phyloP scores from a whole-genome alignment of 2,113 vertebrate genomes.

The Paramormyrops kingsleyae region DNA sequence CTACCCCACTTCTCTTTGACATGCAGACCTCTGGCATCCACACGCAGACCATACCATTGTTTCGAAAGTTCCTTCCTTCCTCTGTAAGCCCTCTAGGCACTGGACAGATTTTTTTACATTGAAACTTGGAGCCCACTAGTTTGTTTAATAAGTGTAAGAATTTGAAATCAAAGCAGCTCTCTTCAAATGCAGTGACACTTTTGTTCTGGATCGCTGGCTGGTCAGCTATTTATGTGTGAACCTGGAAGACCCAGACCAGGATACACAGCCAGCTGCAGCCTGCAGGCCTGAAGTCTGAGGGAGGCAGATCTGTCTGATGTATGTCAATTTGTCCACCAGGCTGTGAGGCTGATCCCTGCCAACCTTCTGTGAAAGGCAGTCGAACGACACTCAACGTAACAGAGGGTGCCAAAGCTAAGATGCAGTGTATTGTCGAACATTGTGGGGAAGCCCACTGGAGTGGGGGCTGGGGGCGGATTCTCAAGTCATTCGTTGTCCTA shows the following conservation, averaged over 20 bases:
- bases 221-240: neutral
- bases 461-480: constrained; percentile 34
- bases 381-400: constrained; percentile 15
- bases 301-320: neutral
- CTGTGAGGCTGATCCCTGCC: constrained; percentile 32
- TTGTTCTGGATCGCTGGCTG: neutral
- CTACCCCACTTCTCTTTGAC: neutral
- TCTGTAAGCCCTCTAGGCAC: neutral
- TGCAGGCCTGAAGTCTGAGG: neutral
- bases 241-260: neutral
- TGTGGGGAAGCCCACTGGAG: constrained; percentile 42
- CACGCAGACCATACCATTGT: neutral
- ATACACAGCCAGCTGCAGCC: neutral
- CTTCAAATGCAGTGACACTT: neutral
- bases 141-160: neutral
- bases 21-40: neutral
- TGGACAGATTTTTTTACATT: neutral
- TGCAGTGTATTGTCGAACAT: constrained; percentile 49
- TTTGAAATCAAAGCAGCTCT: neutral
- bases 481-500: neutral
- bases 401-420: constrained; percentile 33
- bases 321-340: constrained; percentile 25
- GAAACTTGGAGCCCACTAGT: neutral
- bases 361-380: neutral
- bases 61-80: neutral